Percentiles rank a stretch among this genome's conserved stretches.
Evolutionary conservation across 2,797 vertebrate species (phyloP).

Genomic region (Sebastes nivosus): DNA sequence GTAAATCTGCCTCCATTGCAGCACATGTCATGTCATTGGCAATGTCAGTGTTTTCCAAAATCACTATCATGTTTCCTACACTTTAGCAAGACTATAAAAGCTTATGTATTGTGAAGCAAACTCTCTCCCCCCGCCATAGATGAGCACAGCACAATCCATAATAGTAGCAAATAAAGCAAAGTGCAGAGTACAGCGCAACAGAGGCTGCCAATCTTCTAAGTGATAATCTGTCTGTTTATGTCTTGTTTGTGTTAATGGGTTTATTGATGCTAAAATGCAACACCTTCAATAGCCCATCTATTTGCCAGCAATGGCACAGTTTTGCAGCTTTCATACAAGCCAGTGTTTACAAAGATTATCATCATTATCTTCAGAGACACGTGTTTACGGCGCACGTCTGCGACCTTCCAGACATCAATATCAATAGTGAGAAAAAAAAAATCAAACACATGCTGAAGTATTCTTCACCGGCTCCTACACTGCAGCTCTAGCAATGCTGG

Average conservation of each 20-base stretch:
- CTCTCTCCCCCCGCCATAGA: not conserved
- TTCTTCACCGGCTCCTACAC: not conserved
- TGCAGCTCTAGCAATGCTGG: not conserved
- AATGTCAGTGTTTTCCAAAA: not conserved
- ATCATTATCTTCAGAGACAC: constrained; percentile 1
- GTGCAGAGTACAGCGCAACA: not conserved
- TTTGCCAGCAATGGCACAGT: not conserved
- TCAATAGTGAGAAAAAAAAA: not conserved
- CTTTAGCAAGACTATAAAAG: not conserved
- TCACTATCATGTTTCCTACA: not conserved
- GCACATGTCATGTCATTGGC: not conserved
- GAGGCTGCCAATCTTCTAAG: not conserved
- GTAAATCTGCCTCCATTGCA: not conserved
- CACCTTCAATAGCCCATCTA: not conserved
- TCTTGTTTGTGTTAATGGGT: constrained; percentile 9
- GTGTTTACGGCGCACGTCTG: not conserved
- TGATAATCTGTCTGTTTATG: constrained; percentile 18
- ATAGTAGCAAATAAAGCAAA: not conserved
- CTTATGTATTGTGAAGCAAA: not conserved
- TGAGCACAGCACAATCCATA: not conserved
- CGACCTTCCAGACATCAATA: constrained; percentile 13
- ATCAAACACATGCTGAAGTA: not conserved
- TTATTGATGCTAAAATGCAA: constrained; percentile 21
- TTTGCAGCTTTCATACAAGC: not conserved
- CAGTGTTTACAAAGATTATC: constrained; percentile 5